phyloP scores from a whole-genome alignment of 1,140 invertebrate genomes.

The Orius insidiosus region DNA sequence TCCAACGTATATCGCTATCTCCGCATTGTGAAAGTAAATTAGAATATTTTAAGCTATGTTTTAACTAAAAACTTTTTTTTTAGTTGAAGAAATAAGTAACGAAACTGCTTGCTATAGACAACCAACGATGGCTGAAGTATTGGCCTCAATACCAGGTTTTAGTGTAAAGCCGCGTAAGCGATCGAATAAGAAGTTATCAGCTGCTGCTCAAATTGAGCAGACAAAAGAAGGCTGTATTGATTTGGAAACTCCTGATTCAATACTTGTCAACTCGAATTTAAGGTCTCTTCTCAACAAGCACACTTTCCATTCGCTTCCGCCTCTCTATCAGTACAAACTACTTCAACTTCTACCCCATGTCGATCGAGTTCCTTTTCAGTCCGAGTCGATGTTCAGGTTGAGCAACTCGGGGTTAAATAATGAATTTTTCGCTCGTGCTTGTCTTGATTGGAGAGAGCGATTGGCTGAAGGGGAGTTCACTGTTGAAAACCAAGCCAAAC shows the following conservation, averaged over 20 bases:
- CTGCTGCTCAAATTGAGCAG: constrained; percentile 80
- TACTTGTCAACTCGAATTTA: constrained; percentile 81
- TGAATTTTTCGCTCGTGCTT: constrained; percentile 90
- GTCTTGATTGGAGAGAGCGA: constrained; percentile 80
- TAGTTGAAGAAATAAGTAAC: constrained; percentile 17
- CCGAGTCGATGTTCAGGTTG: constrained; percentile 31
- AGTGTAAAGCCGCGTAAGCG: constrained; percentile 48
- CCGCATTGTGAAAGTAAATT: constrained; percentile 12
- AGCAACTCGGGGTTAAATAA: constrained; percentile 76
- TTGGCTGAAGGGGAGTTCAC: constrained; percentile 91
- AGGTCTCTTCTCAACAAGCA: constrained; percentile 74
- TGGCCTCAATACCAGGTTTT: constrained; percentile 79
- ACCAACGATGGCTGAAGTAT: constrained; percentile 64
- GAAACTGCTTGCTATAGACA: constrained; percentile 17
- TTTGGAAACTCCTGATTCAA: constrained; percentile 90
- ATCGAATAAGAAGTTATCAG: constrained; percentile 47
- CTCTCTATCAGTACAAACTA: constrained; percentile 80
- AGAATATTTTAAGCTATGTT: not conserved
- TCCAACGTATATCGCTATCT: constrained; percentile 25
- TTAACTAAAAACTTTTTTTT: constrained; percentile 9
- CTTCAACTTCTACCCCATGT: constrained; percentile 79
- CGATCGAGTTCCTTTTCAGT: constrained; percentile 40
- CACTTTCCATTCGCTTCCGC: constrained; percentile 73
- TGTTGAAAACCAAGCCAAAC: constrained; percentile 80
- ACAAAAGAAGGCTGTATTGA: constrained; percentile 86